phyloP scores from a whole-genome alignment of 2,797 vertebrate species.

The Sphenodon punctatus region DNA sequence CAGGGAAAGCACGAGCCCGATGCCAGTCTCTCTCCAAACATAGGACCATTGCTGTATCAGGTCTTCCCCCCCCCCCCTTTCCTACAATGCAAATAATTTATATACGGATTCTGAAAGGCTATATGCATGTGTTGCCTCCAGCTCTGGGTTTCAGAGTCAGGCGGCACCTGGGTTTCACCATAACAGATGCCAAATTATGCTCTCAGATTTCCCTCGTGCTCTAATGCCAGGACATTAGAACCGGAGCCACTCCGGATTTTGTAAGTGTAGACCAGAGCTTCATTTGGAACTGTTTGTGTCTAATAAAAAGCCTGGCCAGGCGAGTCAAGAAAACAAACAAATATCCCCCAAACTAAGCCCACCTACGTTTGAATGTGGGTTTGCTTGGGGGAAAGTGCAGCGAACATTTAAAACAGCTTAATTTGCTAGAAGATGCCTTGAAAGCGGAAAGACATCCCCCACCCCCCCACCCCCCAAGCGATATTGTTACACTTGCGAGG shows the following conservation, averaged over 20 bases:
- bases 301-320: too few species aligned
- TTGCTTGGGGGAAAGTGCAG: background rate
- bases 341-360: too few species aligned
- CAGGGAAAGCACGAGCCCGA: background rate
- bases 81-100: fast-evolving
- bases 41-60: fast-evolving
- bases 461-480: background rate
- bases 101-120: background rate
- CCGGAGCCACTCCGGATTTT: fast-evolving
- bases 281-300: background rate
- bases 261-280: fast-evolving
- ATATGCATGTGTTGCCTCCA: fast-evolving
- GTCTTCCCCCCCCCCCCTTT: background rate
- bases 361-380: too few species aligned
- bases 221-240: background rate
- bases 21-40: background rate
- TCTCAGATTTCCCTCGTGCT: fast-evolving
- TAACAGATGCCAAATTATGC: background rate
- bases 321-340: too few species aligned
- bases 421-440: fast-evolving
- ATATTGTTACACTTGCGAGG: background rate
- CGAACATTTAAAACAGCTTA: background rate
- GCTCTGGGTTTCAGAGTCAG: background rate
- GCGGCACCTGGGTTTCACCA: fast-evolving
- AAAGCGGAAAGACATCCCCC: fast-evolving